These are phyloP conservation scores for Nebria salina DNA, from an alignment of 2,888 invertebrate species.

Conservation along the genomic window DNA sequence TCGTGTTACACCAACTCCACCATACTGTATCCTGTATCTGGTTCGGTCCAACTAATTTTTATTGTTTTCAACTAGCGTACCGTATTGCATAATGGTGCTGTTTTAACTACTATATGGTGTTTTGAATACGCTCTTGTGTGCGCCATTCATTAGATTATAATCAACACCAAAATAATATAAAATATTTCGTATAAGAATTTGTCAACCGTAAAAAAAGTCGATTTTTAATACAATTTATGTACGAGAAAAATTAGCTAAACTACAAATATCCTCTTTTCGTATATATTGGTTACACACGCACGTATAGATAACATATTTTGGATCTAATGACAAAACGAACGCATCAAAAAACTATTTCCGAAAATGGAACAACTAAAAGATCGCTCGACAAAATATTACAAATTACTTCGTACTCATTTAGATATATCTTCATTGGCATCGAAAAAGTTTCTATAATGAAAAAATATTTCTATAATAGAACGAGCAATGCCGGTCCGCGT, in stretches of 20 bases:
- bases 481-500: not conserved
- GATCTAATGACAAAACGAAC: not conserved
- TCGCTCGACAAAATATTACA: slow-evolving; percentile 40
- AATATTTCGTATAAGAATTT: too few species aligned
- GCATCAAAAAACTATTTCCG: not conserved
- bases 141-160: too few species aligned
- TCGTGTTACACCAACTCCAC: slow-evolving; percentile 4
- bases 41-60: slow-evolving; percentile 29
- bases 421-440: slow-evolving; percentile 35
- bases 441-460: slow-evolving; percentile 40
- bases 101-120: too few species aligned
- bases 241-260: not conserved
- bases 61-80: slow-evolving; percentile 31
- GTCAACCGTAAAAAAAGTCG: too few species aligned
- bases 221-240: not conserved
- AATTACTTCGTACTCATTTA: slow-evolving; percentile 39
- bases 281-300: not conserved
- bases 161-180: too few species aligned
- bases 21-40: not conserved
- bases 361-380: slow-evolving; percentile 27
- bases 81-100: not conserved
- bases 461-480: slow-evolving; percentile 13
- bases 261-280: not conserved
- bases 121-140: too few species aligned
- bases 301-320: not conserved